A percentile compares a stretch with the other conserved stretches of the same genome.
These are phyloP conservation scores for Nautilus pompilius DNA, from an alignment of 1,140 invertebrate genomes.

Conservation along the genomic window DNA sequence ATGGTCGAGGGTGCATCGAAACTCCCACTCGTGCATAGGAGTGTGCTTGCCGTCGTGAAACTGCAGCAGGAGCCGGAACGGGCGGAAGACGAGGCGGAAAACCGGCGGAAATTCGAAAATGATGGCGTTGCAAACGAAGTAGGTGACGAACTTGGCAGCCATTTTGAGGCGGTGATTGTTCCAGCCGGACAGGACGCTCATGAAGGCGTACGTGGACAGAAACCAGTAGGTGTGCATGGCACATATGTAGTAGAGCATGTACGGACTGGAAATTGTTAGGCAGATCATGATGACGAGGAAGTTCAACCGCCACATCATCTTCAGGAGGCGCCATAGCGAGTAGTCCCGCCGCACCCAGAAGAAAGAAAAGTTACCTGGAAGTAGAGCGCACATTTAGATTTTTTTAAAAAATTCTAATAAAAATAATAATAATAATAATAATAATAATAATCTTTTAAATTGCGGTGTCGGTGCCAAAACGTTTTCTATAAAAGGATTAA, in stretches of 20 bases:
- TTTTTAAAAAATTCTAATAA: too few species aligned
- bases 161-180: conserved; percentile 28
- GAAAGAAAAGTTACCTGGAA: conserved; percentile 43
- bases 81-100: conserved; percentile 20
- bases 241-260: conserved; percentile 47
- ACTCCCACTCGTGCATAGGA: conserved; percentile 36
- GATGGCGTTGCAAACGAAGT: conserved; percentile 24
- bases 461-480: too few species aligned
- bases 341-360: conserved; percentile 41
- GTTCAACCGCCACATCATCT: conserved; percentile 45
- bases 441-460: too few species aligned
- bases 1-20: conserved; percentile 35
- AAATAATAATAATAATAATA: too few species aligned
- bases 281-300: conserved; percentile 35
- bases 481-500: too few species aligned
- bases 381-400: too few species aligned
- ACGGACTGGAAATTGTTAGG: conserved; percentile 29
- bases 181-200: conserved; percentile 29
- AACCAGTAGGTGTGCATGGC: conserved; percentile 50
- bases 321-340: conserved; percentile 32
- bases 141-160: conserved; percentile 31
- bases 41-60: conserved; percentile 20
- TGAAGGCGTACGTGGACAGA: conserved; percentile 36
- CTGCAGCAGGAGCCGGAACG: conserved; percentile 24
- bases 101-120: conserved; percentile 36